These are phyloP conservation scores for Chionomys nivalis DNA, from an alignment of 2,113 vertebrate genomes.

Conservation along the genomic window DNA sequence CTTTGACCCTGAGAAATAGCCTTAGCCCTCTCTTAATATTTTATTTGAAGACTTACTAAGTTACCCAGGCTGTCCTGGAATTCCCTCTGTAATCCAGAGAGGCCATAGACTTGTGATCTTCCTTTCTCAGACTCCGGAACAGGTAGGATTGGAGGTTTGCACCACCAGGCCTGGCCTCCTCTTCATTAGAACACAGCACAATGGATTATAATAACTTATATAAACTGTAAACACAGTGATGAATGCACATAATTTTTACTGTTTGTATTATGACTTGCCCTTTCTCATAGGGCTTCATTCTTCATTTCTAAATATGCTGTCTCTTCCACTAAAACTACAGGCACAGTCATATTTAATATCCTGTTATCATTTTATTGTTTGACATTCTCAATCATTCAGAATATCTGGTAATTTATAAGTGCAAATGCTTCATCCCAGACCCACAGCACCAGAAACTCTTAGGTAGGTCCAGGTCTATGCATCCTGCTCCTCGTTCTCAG, in stretches of 20 bases:
- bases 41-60: neutral
- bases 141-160: neutral
- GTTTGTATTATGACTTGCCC: neutral
- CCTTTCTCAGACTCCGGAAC: neutral
- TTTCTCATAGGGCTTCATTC: neutral
- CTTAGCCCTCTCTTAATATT: neutral
- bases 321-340: neutral
- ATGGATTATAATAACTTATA: neutral
- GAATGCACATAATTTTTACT: neutral
- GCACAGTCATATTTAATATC: neutral
- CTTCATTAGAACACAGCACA: neutral
- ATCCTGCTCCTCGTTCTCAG: neutral
- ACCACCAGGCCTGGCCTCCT: neutral
- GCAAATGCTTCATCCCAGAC: neutral
- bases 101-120: neutral
- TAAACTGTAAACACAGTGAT: neutral
- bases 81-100: neutral
- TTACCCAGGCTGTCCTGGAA: neutral
- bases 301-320: neutral
- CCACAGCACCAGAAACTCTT: neutral
- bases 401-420: neutral
- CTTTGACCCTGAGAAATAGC: neutral
- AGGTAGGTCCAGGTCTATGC: neutral
- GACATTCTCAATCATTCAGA: neutral
- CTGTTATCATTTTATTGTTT: neutral